A percentile compares a stretch with the other conserved stretches of the same genome.
These are phyloP conservation scores for Amitus sp. DNA, from an alignment of 2,888 invertebrate species.

Conservation along the genomic window DNA sequence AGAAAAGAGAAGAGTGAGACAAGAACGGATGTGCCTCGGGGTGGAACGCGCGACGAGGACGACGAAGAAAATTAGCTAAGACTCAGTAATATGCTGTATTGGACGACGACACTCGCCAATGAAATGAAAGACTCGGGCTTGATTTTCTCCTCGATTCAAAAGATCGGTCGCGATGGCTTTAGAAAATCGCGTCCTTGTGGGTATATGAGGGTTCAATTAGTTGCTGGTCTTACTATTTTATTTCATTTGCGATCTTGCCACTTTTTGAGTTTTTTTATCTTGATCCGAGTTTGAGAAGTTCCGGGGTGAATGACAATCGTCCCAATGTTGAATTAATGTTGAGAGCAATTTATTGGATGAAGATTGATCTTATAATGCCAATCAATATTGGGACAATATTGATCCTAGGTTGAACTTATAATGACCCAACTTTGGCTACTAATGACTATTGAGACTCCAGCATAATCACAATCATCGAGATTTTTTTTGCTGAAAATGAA, in stretches of 20 bases:
- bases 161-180: slow-evolving; percentile 24
- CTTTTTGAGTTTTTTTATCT: neutral
- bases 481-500: too few relatives aligned
- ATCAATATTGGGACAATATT: too few relatives aligned
- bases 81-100: slow-evolving; percentile 54
- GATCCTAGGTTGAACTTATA: too few relatives aligned
- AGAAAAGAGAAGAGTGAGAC: slow-evolving; percentile 29
- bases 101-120: slow-evolving; percentile 42
- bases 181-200: slow-evolving; percentile 24
- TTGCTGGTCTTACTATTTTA: neutral
- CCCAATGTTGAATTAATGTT: too few relatives aligned
- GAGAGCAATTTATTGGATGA: too few relatives aligned
- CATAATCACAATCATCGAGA: too few relatives aligned
- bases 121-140: slow-evolving; percentile 36
- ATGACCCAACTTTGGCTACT: too few relatives aligned
- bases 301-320: too few relatives aligned
- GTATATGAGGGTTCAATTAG: slow-evolving; percentile 11
- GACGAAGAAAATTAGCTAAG: slow-evolving; percentile 52
- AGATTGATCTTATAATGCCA: too few relatives aligned
- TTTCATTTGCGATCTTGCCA: neutral
- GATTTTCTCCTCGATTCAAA: slow-evolving; percentile 32
- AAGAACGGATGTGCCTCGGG: slow-evolving; percentile 10
- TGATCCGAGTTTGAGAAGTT: neutral
- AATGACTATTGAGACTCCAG: too few relatives aligned
- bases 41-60: slow-evolving; percentile 29